Conservation (phyloP, 1,140 invertebrate genomes). For the Marisa cornuarietis region DNA sequence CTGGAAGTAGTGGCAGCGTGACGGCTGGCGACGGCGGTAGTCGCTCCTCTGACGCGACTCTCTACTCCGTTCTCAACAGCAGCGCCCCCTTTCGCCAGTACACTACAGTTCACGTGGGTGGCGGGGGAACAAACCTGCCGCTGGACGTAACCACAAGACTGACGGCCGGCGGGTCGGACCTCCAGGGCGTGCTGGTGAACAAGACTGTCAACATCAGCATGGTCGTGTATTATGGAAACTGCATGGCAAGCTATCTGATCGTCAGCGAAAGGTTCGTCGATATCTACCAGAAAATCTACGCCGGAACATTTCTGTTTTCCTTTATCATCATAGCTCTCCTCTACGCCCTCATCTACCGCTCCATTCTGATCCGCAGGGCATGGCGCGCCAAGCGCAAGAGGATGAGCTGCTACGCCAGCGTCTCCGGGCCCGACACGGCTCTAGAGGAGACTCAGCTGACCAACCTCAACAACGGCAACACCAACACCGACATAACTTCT, state of each 20-base stretch:
- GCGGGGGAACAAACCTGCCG: neutral
- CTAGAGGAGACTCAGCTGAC: conserved; percentile 40
- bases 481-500: neutral
- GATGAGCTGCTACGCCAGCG: conserved; percentile 37
- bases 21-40: neutral
- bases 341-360: conserved; percentile 55
- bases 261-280: conserved; percentile 33
- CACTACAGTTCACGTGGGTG: neutral
- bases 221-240: conserved; percentile 25
- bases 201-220: neutral
- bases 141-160: too few species aligned
- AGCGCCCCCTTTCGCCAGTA: neutral
- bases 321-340: conserved; percentile 52
- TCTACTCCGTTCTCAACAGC: conserved; percentile 4
- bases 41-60: neutral
- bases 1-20: neutral
- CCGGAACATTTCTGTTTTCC: conserved; percentile 45
- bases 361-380: conserved; percentile 48
- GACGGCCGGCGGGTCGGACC: neutral
- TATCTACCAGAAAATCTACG: conserved; percentile 54
- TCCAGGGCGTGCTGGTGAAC: neutral
- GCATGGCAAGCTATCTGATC: conserved; percentile 31
- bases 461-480: conserved; percentile 31
- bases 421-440: conserved; percentile 14
- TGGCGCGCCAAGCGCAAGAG: conserved; percentile 43